These are phyloP conservation scores for Potorous gilbertii DNA, from an alignment of 2,797 vertebrate species.

Conservation along the genomic window DNA sequence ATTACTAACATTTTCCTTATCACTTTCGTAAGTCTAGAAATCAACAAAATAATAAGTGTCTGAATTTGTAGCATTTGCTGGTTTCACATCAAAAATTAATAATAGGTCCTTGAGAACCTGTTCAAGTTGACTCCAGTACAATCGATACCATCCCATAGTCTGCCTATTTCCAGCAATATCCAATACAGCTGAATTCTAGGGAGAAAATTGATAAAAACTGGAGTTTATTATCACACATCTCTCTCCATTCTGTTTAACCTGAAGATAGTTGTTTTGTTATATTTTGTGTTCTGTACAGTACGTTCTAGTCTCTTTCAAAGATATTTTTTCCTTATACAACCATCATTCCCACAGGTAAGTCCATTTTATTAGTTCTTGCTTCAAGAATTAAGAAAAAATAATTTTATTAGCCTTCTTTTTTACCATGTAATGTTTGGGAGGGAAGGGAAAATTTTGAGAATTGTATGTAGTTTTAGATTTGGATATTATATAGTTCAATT, in stretches of 20 bases:
- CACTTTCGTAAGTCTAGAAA: not conserved
- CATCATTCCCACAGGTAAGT: not conserved
- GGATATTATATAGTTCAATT: not conserved
- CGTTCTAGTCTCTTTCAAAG: not conserved
- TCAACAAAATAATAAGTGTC: not conserved
- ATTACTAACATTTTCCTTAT: not conserved
- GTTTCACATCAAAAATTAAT: not conserved
- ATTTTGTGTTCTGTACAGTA: not conserved
- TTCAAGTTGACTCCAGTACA: not conserved
- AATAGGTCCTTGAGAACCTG: not conserved
- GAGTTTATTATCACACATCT: not conserved
- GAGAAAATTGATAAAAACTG: not conserved
- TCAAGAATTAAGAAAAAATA: not conserved
- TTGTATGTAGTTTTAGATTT: not conserved
- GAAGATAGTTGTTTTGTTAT: not conserved
- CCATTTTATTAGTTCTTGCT: not conserved
- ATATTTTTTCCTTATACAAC: not conserved
- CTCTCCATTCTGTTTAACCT: too few species aligned
- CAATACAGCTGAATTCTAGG: not conserved
- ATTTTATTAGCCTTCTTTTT: not conserved
- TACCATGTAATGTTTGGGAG: not conserved
- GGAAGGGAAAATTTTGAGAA: not conserved
- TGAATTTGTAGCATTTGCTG: not conserved
- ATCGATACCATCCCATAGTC: not conserved
- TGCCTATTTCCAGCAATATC: not conserved